Evolutionary conservation across 2,888 invertebrate genomes (phyloP), one percentile per base, ranked within the genome.

Genomic region (Escarpia spicata): DNA sequence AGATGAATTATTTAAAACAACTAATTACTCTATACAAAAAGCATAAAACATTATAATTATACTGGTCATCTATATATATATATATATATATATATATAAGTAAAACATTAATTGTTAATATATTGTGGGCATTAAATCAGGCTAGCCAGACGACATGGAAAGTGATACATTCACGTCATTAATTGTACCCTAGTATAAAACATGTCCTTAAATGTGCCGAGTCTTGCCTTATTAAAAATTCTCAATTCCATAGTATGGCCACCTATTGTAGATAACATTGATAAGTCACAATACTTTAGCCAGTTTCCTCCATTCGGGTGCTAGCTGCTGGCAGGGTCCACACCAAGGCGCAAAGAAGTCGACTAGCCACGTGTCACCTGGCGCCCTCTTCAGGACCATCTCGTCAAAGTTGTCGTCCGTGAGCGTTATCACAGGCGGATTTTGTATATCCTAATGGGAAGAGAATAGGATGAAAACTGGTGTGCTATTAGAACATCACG

Each of bases 321-420:
- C 97, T 94, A 98, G 96, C 95, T 97, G 97, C 95, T 97, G 97
- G 95, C 98, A 98, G 0, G 98, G 98, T 2, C 97, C 97, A 96
- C 98, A 98, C 98, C 98, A 98, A 0, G 98, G 97, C 19, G 98
- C 98, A 95, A 97, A 98, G 96, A 97, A 98, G 96, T 98, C 98
- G 3, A 98, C 97, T 44, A 98, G 95, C 97, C 98, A 98, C 6
- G 98, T 96, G 93, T 97, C 97, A 91, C 97, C 96, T 12, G 95
- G 95, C 1, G 97, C 96, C 95, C 97, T 97, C 45, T 97, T 96
- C 26, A 96, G 96, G 58, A 98, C 97, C 43, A 95, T 96, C 43
- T 96, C 94, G 90, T 97, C 96, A 95, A 98, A 98, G 91, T 96
- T 97, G 43, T 96, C 96, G 19, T 97, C 96, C 92, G 97, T 97